Base-by-base conservation (phyloP, 2,888 invertebrate species). In the Dorcus hopei region DNA sequence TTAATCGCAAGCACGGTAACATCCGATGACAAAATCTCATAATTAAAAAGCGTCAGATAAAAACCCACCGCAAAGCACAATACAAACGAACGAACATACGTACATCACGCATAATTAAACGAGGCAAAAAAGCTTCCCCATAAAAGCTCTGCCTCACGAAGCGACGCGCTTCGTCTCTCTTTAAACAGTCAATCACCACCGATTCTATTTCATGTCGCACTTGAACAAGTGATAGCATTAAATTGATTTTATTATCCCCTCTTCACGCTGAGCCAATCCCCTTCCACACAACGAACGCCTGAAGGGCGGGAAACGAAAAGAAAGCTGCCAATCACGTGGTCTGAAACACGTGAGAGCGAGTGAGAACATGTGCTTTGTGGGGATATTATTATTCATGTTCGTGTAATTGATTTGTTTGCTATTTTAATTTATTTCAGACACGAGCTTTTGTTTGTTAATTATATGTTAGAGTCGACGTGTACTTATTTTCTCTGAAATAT, bases 221-320 rank as follows among this genome's bases (percentile, higher is more conserved):
- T 62, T 62, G 53, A 60, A 53, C 54, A 55, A 58, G 70, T 69
- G 74, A 75, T 75, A 74, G 77, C 77, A 79, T 78, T 76, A 79
- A 79, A 79, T 79, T 79, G 79, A 78, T 78, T 78, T 78, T 78
- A 79, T 78, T 77, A 77, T 74, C 74, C 74, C 74, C 78, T 70
- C 76, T 72, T 70, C 66, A 63, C 65, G 49, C 48, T 49, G 51
- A 52, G 67, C 75, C 75, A 75, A 77, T 76, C 68, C 69, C 68
- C 70, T 70, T 73, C 72, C 72, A 73, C 73, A 72, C 71, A 72
- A 70, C 72, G 65, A 64, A 68, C 63, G 69, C 65, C 67, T 63
- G 67, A 69, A 69, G 73, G 76, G 77, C 77, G 77, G 76, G 72
- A 73, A 74, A 72, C 69, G 67, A 69, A 68, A 70, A 69, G 69